Conservation (phyloP, 2,113 vertebrate genomes). For the Equus quagga region DNA sequence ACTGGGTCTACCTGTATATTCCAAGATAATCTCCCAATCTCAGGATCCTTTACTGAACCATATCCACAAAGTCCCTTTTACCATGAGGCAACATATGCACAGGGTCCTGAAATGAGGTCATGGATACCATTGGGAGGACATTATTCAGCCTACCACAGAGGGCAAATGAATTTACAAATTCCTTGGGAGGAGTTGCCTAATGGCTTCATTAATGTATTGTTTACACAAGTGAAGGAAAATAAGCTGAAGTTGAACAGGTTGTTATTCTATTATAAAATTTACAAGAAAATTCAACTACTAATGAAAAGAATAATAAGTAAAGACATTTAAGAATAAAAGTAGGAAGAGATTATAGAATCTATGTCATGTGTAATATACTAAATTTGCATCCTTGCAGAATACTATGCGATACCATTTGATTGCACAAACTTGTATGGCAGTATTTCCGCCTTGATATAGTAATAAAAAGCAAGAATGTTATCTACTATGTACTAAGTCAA, state of each 20-base stretch:
- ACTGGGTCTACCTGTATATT: background rate
- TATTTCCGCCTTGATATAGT: background rate
- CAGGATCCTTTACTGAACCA: background rate
- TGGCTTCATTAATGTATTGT: background rate
- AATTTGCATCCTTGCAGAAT: background rate
- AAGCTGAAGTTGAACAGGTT: background rate
- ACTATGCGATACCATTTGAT: background rate
- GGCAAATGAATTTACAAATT: background rate
- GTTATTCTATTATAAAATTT: background rate
- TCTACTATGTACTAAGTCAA: background rate
- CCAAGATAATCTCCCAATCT: background rate
- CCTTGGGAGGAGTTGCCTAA: background rate
- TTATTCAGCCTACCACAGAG: background rate
- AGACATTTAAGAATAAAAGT: background rate
- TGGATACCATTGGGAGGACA: background rate
- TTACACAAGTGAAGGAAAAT: background rate
- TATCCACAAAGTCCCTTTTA: background rate
- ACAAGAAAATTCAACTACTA: background rate
- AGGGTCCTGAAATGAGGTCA: background rate
- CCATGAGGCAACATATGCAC: background rate
- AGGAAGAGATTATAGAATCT: background rate
- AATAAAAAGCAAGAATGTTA: background rate
- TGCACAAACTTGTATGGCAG: background rate
- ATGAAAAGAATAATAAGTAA: background rate
- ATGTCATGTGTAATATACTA: background rate